Base-by-base conservation (phyloP, 2,113 vertebrate species). In the Vimba vimba region DNA sequence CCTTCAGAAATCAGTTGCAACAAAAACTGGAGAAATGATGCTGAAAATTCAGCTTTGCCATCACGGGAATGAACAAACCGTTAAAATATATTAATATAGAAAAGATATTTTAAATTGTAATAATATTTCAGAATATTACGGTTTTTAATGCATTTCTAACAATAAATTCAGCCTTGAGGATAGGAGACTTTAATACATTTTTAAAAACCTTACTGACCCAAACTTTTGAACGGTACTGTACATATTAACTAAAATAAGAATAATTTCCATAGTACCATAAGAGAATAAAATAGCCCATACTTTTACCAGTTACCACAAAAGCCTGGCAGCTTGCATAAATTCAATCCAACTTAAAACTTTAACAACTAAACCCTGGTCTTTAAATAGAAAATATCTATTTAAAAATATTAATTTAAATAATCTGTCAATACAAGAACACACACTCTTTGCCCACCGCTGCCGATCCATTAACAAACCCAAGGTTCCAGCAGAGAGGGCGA, bases 401-500 rank as follows among this genome's bases (percentile, higher is more conserved):
- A 33, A 33, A 33, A 33, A 3, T 33, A 30, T 30, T 2, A 33
- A 33, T 33, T 33, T 33, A 12, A 23, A 66, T 69, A n/a, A n/a
- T 36, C 17, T 47, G n/a, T 60, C 45, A 68, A 59, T 52, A 57
- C 59, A 82, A 45, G 55, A 39, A 39, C 79, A 43, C 69, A 27
- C 75, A 66, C 21, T 66, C 13, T 30, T 23, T 79, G 17, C 52
- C 21, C 69, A 76, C 30, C 30, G 10, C 57, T 73, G 52, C 21
- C 47, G 13, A 60, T 79, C 76, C 45, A 77, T 90, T 85, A 85
- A 85, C 21, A 60, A 89, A 90, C 78, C 79, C 89, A 84, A 89
- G 87, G 79, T 87, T 86, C 88, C 86, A 81, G 87, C 82, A 80
- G 62, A 88, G 86, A 90, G 84, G 85, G 13, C 82, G 83, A 90